Percentiles rank a stretch among this genome's conserved stretches.
Evolutionary conservation across 2,113 vertebrate genomes (phyloP).

Genomic region (Nycticorax nycticorax): DNA sequence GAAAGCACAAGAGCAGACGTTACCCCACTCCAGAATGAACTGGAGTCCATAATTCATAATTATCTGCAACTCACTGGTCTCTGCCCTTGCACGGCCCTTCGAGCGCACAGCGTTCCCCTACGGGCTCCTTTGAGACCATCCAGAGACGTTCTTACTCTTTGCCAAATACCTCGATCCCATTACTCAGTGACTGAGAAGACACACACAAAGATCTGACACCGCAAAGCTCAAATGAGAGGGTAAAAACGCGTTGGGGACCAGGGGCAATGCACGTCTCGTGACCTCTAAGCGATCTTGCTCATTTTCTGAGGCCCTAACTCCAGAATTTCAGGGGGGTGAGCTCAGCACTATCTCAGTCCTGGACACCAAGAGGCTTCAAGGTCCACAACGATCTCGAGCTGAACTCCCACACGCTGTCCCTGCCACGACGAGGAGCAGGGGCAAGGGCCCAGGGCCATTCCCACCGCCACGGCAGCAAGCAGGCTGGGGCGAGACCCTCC

Average conservation of each 20-base stretch:
- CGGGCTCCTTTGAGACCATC: not conserved
- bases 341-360: not conserved
- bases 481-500: not conserved
- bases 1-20: not conserved
- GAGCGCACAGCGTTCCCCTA: rapidly evolving
- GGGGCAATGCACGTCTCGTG: rapidly evolving
- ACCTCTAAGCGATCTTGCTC: not conserved
- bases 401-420: not conserved
- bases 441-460: not conserved
- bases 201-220: not conserved
- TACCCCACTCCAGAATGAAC: rapidly evolving
- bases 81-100: not conserved
- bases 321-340: not conserved
- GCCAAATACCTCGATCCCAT: not conserved
- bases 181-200: not conserved
- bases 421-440: rapidly evolving
- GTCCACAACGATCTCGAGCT: rapidly evolving
- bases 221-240: not conserved
- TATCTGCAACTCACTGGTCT: not conserved
- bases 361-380: not conserved
- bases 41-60: not conserved
- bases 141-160: not conserved
- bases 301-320: not conserved
- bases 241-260: not conserved
- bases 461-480: not conserved